Percentiles rank a stretch among this genome's conserved stretches.
Conservation (phyloP, 1,140 invertebrate genomes). For the Papilio glaucus region DNA sequence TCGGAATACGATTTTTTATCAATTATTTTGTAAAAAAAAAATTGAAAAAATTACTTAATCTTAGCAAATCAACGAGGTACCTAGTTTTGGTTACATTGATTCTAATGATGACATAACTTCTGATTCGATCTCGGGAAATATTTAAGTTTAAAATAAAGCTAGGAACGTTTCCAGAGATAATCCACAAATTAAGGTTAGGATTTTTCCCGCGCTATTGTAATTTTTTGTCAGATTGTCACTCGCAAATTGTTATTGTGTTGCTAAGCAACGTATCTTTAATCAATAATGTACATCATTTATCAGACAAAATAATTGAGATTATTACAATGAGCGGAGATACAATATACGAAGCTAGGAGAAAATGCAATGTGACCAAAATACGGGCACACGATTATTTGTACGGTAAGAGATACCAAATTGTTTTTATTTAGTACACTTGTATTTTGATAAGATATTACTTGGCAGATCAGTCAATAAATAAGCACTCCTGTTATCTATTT, state of each 20-base stretch:
- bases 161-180: no score
- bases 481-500: no score
- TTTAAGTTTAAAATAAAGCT: no score
- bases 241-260: neutral
- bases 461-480: neutral
- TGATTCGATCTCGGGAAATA: no score
- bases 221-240: neutral
- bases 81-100: no score
- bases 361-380: conserved; percentile 51
- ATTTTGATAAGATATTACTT: neutral
- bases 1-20: conserved; percentile 37
- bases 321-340: conserved; percentile 60
- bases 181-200: neutral
- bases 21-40: no score
- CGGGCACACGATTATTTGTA: conserved; percentile 73
- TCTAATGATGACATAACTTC: no score
- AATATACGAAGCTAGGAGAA: conserved; percentile 52
- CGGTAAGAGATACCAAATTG: conserved; percentile 49
- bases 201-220: neutral
- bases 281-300: neutral
- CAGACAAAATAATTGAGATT: conserved; percentile 19
- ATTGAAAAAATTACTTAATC: no score
- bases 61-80: no score
- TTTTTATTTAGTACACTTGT: neutral
- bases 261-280: neutral